These are phyloP conservation scores for Neodontobutis hainanensis DNA, from an alignment of 2,113 vertebrate species.

Conservation along the genomic window DNA sequence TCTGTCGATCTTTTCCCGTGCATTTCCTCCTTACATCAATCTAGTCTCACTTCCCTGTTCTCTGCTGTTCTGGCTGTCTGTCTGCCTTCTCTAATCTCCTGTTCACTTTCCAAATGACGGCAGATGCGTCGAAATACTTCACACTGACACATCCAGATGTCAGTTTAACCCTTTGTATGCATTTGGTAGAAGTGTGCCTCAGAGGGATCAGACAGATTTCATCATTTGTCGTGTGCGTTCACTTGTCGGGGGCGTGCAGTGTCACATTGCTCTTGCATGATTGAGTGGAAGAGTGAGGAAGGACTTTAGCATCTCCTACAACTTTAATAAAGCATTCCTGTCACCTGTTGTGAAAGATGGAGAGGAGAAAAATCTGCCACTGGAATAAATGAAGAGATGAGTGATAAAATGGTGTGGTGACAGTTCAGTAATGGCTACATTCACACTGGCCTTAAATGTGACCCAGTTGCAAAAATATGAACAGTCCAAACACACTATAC, in stretches of 20 bases:
- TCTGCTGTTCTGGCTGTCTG: constrained; percentile 25
- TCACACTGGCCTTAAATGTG: neutral
- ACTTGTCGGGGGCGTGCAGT: neutral
- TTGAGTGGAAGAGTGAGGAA: neutral
- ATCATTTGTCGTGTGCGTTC: neutral
- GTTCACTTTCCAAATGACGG: constrained; percentile 34
- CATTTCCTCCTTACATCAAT: constrained; percentile 43
- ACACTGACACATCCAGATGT: constrained; percentile 41
- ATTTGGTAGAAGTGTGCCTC: constrained; percentile 6
- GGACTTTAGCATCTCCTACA: constrained; percentile 3
- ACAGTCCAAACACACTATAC: too few species aligned
- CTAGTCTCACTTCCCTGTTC: constrained; percentile 58
- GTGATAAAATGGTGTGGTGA: constrained; percentile 23
- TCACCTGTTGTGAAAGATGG: constrained; percentile 24
- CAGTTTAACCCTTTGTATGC: constrained; percentile 14
- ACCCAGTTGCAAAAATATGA: neutral
- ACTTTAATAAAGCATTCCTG: constrained; percentile 27
- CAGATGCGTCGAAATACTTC: constrained; percentile 49
- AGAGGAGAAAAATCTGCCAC: neutral
- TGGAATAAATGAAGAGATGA: neutral
- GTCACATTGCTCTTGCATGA: constrained; percentile 17
- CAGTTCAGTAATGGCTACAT: constrained; percentile 1
- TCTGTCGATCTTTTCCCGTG: constrained; percentile 33
- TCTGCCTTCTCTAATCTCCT: constrained; percentile 31
- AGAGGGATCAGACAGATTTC: constrained; percentile 8